Evolutionary conservation across 2,888 invertebrate species (phyloP).

Genomic region (Eupithecia centaureata): DNA sequence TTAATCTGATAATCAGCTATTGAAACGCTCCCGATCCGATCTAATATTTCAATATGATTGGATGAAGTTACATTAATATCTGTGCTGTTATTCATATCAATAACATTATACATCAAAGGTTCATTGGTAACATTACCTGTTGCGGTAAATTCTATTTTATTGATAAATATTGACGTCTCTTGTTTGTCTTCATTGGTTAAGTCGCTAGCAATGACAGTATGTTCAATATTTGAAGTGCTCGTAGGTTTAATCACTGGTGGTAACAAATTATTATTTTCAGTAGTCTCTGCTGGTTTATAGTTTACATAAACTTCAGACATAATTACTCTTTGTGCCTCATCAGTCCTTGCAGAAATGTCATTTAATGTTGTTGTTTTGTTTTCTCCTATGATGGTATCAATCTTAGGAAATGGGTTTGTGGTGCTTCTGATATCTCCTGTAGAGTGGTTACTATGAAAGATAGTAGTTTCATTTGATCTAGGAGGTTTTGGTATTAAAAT

Average conservation of each 20-base stretch:
- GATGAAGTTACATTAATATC: not conserved
- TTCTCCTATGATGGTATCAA: not conserved
- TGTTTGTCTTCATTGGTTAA: not conserved
- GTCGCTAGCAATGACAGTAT: not conserved
- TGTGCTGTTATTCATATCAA: not conserved
- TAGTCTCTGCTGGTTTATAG: not conserved
- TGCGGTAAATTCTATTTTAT: not conserved
- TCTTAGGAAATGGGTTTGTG: not conserved
- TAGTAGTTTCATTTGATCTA: not conserved
- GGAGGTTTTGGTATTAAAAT: not conserved
- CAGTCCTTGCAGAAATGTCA: not conserved
- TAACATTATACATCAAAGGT: not conserved
- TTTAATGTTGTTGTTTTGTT: not conserved
- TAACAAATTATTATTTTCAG: not conserved
- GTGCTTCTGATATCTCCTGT: not conserved
- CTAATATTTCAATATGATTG: not conserved
- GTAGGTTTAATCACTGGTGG: not conserved
- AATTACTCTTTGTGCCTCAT: not conserved
- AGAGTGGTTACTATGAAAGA: not conserved
- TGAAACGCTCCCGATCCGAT: not conserved
- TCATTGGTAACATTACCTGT: not conserved
- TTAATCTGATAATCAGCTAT: not conserved
- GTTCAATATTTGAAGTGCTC: not conserved
- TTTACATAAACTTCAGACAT: not conserved
- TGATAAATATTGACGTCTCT: not conserved